Conservation (phyloP, 2,113 vertebrate species). For the Odontophorus gujanensis region DNA sequence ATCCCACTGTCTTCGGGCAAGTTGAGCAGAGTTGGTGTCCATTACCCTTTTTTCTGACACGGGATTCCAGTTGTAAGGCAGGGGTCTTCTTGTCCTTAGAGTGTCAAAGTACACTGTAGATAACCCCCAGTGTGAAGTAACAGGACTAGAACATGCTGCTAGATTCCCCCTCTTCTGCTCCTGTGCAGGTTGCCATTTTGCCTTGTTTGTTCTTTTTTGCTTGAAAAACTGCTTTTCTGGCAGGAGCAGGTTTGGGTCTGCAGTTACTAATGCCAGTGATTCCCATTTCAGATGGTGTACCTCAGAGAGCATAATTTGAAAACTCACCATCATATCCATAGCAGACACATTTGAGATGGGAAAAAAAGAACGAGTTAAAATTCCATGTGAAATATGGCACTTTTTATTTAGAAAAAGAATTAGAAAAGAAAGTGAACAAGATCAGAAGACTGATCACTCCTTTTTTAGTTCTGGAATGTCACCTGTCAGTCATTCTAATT, state of each 20-base stretch:
- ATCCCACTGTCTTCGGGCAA: background rate
- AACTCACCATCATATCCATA: background rate
- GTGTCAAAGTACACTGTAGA: background rate
- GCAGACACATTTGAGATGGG: background rate
- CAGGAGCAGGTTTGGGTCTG: background rate
- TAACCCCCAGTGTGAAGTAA: background rate
- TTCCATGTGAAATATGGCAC: background rate
- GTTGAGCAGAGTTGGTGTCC: background rate
- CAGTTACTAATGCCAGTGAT: background rate
- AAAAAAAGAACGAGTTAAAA: background rate
- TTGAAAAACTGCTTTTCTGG: background rate
- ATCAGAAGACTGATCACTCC: accelerated
- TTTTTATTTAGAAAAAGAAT: background rate
- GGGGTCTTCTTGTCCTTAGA: background rate
- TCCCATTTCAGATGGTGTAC: background rate
- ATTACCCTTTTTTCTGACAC: background rate
- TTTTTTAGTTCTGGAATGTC: background rate
- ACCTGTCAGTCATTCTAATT: background rate
- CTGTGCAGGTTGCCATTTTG: background rate
- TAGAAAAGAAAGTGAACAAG: background rate
- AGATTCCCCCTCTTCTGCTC: background rate
- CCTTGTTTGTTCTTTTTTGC: background rate
- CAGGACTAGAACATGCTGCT: background rate
- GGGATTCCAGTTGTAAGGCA: background rate
- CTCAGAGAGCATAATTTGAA: background rate